A percentile compares a stretch with the other conserved stretches of the same genome.
phyloP scores from a whole-genome alignment of 2,888 invertebrate species.

The Corbicula japonica region DNA sequence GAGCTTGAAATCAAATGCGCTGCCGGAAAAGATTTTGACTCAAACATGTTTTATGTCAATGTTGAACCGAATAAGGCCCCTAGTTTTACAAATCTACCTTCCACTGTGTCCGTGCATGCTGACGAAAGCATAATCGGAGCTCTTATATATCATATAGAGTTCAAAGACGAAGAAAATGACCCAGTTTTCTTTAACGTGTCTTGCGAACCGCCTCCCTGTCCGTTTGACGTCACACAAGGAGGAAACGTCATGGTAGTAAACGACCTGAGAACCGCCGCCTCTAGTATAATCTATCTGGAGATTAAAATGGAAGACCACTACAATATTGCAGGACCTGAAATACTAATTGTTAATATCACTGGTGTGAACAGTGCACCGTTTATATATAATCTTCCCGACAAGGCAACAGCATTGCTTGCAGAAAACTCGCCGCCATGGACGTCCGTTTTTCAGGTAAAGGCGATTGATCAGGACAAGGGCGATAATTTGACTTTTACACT shows the following conservation, averaged over 20 bases:
- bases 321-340: conserved; percentile 37
- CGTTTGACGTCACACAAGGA: conserved; percentile 46
- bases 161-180: conserved; percentile 39
- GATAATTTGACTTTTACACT: conserved; percentile 45
- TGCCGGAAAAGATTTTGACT: conserved; percentile 37
- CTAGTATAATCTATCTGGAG: conserved; percentile 39
- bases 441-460: conserved; percentile 38
- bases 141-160: conserved; percentile 34
- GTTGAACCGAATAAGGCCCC: conserved; percentile 52
- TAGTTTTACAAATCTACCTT: conserved; percentile 39
- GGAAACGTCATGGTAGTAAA: conserved; percentile 33
- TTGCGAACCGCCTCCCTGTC: conserved; percentile 46
- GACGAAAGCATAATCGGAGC: conserved; percentile 36
- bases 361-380: conserved; percentile 45
- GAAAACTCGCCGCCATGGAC: conserved; percentile 49
- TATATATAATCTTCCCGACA: conserved; percentile 37
- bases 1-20: conserved; percentile 37
- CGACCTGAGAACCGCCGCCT: conserved; percentile 13
- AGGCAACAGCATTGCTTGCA: neutral
- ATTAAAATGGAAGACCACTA: conserved; percentile 39
- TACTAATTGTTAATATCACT: conserved; percentile 47
- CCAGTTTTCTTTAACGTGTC: conserved; percentile 22
- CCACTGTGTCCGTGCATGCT: conserved; percentile 27
- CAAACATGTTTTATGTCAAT: conserved; percentile 36
- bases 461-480: conserved; percentile 33